Percentiles rank a stretch among this genome's conserved stretches.
Evolutionary conservation across 35 echinoderm and acorn worm genomes (phyloP).

Genomic region (Antedon bifida): DNA sequence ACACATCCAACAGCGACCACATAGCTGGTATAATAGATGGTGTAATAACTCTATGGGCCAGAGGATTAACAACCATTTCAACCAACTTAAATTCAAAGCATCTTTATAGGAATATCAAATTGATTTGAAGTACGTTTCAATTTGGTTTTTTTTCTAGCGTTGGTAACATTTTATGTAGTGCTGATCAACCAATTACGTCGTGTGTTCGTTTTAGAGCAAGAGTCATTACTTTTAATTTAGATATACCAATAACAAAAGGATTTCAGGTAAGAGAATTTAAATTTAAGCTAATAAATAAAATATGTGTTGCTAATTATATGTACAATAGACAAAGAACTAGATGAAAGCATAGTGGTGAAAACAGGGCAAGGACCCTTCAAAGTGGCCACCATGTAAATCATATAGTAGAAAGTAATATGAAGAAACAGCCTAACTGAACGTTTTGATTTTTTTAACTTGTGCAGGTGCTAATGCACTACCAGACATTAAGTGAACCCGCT

Average conservation of each 20-base stretch:
- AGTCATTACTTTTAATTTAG: conserved; percentile 88
- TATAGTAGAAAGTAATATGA: too few relatives aligned
- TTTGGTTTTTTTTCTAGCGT: conserved; percentile 36
- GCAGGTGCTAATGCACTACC: conserved; percentile 81
- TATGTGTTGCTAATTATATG: background rate
- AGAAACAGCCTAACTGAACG: too few relatives aligned
- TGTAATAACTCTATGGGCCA: too few relatives aligned
- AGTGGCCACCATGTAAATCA: too few relatives aligned
- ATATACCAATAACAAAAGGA: conserved; percentile 88
- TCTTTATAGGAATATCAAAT: too few relatives aligned
- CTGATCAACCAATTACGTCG: conserved; percentile 54
- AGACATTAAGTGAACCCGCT: conserved; percentile 80
- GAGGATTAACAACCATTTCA: too few relatives aligned
- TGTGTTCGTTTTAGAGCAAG: conserved; percentile 65
- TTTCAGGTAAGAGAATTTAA: conserved; percentile 86
- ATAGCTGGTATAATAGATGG: too few relatives aligned
- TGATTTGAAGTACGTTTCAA: background rate
- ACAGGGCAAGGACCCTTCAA: too few relatives aligned
- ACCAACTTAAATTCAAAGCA: too few relatives aligned
- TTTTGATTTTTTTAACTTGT: background rate
- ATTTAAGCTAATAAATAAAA: background rate
- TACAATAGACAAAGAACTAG: too few relatives aligned
- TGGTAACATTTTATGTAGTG: conserved; percentile 60
- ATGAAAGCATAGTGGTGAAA: background rate
- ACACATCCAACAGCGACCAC: too few relatives aligned